Evolutionary conservation across 1,140 invertebrate genomes (phyloP).

Genomic region (Aphis craccivora): DNA sequence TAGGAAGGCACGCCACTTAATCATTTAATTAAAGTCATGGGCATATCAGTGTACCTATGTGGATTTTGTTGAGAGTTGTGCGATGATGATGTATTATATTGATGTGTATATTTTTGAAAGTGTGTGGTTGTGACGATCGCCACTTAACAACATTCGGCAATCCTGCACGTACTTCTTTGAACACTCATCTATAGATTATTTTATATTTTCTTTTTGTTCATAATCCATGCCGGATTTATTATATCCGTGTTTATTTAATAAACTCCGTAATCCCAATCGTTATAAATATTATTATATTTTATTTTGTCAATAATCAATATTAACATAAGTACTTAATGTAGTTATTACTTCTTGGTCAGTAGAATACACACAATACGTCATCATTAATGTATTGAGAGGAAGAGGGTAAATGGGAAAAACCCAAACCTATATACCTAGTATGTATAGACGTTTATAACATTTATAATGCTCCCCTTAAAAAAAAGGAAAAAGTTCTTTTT

Average conservation of each 20-base stretch:
- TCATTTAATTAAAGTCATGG: too few relatives aligned
- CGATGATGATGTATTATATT: neutral
- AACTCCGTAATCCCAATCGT: neutral
- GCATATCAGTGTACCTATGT: neutral
- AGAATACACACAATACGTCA: neutral
- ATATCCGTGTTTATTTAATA: neutral
- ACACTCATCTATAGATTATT: neutral
- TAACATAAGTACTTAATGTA: neutral
- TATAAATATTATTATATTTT: neutral
- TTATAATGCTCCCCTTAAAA: too few relatives aligned
- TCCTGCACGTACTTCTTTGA: neutral
- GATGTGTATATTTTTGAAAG: neutral
- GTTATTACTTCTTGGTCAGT: neutral
- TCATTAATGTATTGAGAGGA: neutral
- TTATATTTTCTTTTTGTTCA: neutral
- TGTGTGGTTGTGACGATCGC: neutral
- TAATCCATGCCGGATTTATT: neutral
- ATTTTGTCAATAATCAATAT: neutral
- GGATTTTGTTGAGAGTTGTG: neutral
- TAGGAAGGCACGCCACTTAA: too few relatives aligned
- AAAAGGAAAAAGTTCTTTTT: too few relatives aligned
- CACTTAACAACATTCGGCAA: neutral
- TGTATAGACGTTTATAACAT: too few relatives aligned
- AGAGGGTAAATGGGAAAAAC: neutral
- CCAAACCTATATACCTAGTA: neutral